Evolutionary conservation across 2,888 invertebrate species (phyloP), one percentile per base, ranked within the genome.

Genomic region (Xiphydria camelus): DNA sequence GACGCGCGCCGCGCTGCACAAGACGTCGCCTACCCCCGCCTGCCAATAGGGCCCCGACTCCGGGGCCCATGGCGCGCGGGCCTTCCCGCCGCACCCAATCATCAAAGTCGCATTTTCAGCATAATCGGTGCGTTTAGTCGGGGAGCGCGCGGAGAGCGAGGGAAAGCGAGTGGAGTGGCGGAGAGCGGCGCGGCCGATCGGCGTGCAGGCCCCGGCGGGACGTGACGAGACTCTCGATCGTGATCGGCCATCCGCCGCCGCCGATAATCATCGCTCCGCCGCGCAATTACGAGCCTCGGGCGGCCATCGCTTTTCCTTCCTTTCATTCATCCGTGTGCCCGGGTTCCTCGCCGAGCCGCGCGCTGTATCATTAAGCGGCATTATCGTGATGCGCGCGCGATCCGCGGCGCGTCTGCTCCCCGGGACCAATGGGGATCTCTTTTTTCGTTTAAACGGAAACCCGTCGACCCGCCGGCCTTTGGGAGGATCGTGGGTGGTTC

Each of bases 101-200:
- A 74, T 74, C 73, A 74, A 74, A 73, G 63, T 73, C 73, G 69
- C 74, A 74, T 74, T 74, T 73, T 49, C 64, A 67, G 59, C 45
- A 55, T 73, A 73, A 73, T 73, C 59, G 67, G 64, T 66, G 68
- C 68, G 67, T 66, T 72, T 69, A 69, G 65, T 6, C 23, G 37
- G 37, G 36, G 35, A 42, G 45, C 47, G 45, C 23, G 43, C 34
- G 45, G 41, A 20, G 26, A 18, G 41, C 36, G 39, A 43, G 46
- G 4, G 19, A 19, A 17, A 33, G 46, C 33, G 34, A 32, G 33
- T 44, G 21, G 18, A 22, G 38, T 32, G 36, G 39, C 20, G 33
- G 32, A 41, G 45, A 50, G 40, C 15, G 35, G 29, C 14, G 26
- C 34, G 26, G 47, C 44, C 48, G 45, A 53, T 55, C 53, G 50